Base-by-base conservation (phyloP, 2,797 vertebrate species). In the Anniella stebbinsi region DNA sequence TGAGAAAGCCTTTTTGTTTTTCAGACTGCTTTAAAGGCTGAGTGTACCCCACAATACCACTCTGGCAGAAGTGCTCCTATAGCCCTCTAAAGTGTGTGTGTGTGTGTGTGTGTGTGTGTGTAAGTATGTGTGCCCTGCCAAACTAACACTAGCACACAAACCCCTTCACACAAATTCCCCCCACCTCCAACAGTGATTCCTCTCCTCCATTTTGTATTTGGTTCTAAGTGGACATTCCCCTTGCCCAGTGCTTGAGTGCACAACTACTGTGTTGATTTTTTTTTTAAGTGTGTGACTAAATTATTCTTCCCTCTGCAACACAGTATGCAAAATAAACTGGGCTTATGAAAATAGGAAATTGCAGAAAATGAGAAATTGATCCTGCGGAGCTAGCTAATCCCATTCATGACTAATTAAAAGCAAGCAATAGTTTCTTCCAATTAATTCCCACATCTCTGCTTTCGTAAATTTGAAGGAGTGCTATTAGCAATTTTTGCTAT, bases 391-490 rank as follows among this genome's bases (percentile, higher is more conserved):
- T 36, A 75, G 67, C 80, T 63, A 33, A 25, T 3, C 57, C 60
- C 51, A 33, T 21, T 4, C 54, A 41, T 45, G 33, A 36, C 76
- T 82, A 83, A 66, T 66, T 41, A 30, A 63, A 63, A 76, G 54
- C 30, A 38, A 48, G 54, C 48, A 63, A 76, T 17, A 48, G 41
- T 66, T 84, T 21, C 80, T 67, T 41, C 41, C 70, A 66, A 45
- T 88, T 83, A 83, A 88, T 83, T 76, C 57, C 85, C 28, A 57
- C n/a, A 45, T 76, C 38, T 11, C 70, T 48, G 7, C n/a, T 36
- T 63, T 18, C 54, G 38, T 83, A 75, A 28, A 84, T 51, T 66
- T n/a, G 41, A 76, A 84, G 63, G 48, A 28, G 21, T n/a, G 18
- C 80, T 67, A 83, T 51, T 83, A 82, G 30, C 63, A n/a, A 4